Percentiles rank a stretch among this genome's conserved stretches.
Evolutionary conservation across 2,888 invertebrate genomes (phyloP).

Genomic region (Raillietiella orientalis): DNA sequence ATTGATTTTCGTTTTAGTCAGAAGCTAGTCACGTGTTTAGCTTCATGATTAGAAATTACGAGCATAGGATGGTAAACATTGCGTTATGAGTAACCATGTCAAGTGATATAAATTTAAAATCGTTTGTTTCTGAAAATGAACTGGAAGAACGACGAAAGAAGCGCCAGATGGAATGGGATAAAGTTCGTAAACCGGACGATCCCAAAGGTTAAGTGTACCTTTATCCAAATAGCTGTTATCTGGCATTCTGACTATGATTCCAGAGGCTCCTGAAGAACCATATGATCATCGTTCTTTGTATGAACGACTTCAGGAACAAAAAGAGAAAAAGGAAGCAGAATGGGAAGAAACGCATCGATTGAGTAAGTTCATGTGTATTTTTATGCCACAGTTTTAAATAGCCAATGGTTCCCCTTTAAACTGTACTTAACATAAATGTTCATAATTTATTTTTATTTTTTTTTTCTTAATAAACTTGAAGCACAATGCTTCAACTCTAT

Average conservation of each 20-base stretch:
- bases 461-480: constrained; percentile 1
- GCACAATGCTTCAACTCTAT: no score
- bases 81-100: no score
- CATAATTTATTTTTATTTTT: constrained; percentile 5
- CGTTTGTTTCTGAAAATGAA: constrained; percentile 59
- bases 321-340: constrained; percentile 61
- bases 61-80: no score
- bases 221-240: constrained; percentile 3
- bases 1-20: no score
- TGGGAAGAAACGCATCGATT: constrained; percentile 80
- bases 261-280: constrained; percentile 61
- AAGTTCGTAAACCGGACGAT: constrained; percentile 60
- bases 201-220: constrained; percentile 32
- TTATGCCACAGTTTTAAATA: constrained; percentile 1
- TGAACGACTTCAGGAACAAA: constrained; percentile 71
- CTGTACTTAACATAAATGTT: constrained; percentile 1
- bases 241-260: constrained; percentile 2
- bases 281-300: constrained; percentile 59
- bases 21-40: no score
- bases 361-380: constrained; percentile 25
- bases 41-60: no score
- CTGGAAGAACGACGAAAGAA: constrained; percentile 39
- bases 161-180: constrained; percentile 89
- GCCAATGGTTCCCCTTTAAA: background rate
- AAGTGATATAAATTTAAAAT: no score